A percentile compares a stretch with the other conserved stretches of the same genome.
Conservation (phyloP, 2,797 vertebrate species). For the Hydrocynus forskahlii region DNA sequence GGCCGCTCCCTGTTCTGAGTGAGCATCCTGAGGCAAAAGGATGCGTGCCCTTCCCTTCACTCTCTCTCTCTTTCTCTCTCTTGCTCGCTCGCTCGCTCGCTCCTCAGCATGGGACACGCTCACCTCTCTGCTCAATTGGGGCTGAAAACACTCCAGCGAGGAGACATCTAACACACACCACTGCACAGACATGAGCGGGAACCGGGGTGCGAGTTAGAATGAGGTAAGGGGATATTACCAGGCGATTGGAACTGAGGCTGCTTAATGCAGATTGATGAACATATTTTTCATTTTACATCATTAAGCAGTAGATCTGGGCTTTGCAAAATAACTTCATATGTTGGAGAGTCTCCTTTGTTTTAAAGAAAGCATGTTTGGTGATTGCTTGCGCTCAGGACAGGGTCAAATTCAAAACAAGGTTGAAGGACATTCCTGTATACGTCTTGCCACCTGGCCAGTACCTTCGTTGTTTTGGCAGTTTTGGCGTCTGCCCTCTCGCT, state of each 20-base stretch:
- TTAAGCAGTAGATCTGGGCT: not conserved
- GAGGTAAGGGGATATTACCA: constrained; percentile 46
- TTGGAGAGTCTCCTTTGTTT: constrained; percentile 10
- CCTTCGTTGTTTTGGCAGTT: not conserved
- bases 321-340: constrained; percentile 16
- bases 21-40: constrained; percentile 55
- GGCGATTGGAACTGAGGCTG: not conserved
- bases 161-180: constrained; percentile 31
- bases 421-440: constrained; percentile 25
- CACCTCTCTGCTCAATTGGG: constrained; percentile 21
- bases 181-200: constrained; percentile 40
- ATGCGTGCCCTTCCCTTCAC: constrained; percentile 50
- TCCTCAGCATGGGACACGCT: constrained; percentile 40
- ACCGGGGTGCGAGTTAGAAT: constrained; percentile 29
- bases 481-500: not conserved
- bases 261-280: not conserved
- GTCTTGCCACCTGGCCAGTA: not conserved
- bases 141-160: constrained; percentile 43
- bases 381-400: not conserved
- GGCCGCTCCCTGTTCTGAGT: constrained; percentile 49
- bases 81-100: constrained; percentile 29
- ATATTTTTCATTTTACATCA: not conserved
- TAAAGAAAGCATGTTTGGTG: not conserved
- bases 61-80: constrained; percentile 32
- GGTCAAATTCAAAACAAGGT: not conserved